phyloP scores from a whole-genome alignment of 1,140 invertebrate genomes.

The Tribolium madens region DNA sequence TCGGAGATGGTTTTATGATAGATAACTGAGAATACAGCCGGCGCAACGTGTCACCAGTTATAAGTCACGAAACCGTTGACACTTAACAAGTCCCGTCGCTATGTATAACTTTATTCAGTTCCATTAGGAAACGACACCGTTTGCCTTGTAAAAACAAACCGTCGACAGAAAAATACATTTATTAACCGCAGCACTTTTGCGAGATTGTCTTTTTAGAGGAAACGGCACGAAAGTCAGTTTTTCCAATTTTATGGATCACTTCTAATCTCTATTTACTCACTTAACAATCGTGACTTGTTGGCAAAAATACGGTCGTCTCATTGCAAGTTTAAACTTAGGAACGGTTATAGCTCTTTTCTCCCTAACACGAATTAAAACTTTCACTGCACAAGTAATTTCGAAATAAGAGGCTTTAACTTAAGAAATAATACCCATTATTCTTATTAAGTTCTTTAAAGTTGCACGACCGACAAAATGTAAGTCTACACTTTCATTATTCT shows the following conservation, averaged over 20 bases:
- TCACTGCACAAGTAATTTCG: constrained; percentile 17
- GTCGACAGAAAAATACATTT: constrained; percentile 17
- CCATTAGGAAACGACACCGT: neutral
- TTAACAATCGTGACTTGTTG: neutral
- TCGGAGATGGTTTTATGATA: constrained; percentile 40
- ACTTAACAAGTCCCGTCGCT: constrained; percentile 29
- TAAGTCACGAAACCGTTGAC: constrained; percentile 35
- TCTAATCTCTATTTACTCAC: neutral
- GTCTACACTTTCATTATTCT: neutral
- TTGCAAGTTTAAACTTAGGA: constrained; percentile 4
- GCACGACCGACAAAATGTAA: neutral
- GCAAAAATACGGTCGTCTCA: constrained; percentile 6
- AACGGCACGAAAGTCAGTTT: neutral
- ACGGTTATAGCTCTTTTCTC: constrained; percentile 7
- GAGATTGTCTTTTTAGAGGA: neutral
- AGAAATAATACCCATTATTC: constrained; percentile 20
- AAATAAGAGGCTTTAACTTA: constrained; percentile 30
- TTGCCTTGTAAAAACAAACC: constrained; percentile 1
- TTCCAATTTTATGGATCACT: neutral
- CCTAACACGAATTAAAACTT: constrained; percentile 22
- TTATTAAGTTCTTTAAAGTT: constrained; percentile 10
- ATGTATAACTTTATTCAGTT: constrained; percentile 20
- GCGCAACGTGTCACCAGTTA: constrained; percentile 38
- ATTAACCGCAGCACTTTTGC: constrained; percentile 2
- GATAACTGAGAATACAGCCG: constrained; percentile 38